phyloP scores from a whole-genome alignment of 2,888 invertebrate genomes.

The Habroteleia sp. region DNA sequence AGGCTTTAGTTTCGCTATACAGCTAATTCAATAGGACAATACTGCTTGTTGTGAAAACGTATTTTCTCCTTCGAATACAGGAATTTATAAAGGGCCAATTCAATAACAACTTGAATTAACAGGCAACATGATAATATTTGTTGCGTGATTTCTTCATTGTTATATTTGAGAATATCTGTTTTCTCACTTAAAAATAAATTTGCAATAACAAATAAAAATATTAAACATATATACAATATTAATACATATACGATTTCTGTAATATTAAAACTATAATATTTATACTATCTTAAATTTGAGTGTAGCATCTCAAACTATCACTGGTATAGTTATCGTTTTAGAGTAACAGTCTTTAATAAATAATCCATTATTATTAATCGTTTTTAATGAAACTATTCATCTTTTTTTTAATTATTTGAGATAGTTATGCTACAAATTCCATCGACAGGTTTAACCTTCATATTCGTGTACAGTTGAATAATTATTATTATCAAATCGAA shows the following conservation, averaged over 20 bases:
- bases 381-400: slow-evolving; percentile 47
- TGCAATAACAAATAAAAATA: too few species aligned
- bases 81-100: slow-evolving; percentile 41
- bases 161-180: too few species aligned
- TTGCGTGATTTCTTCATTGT: background rate
- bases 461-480: slow-evolving; percentile 14
- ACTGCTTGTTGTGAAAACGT: slow-evolving; percentile 48
- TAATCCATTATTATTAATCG: slow-evolving; percentile 24
- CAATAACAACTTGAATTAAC: slow-evolving; percentile 40
- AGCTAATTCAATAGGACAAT: slow-evolving; percentile 49
- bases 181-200: too few species aligned
- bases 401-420: slow-evolving; percentile 42
- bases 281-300: too few species aligned
- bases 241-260: too few species aligned
- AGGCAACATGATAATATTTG: slow-evolving; percentile 38
- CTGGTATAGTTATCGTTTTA: too few species aligned
- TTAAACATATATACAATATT: too few species aligned
- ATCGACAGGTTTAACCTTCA: slow-evolving; percentile 24
- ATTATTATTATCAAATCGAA: slow-evolving; percentile 22
- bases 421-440: slow-evolving; percentile 48
- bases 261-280: too few species aligned
- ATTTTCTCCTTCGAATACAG: slow-evolving; percentile 47
- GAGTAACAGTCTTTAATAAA: slow-evolving; percentile 31
- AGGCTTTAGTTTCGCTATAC: slow-evolving; percentile 42
- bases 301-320: too few species aligned